These are phyloP conservation scores for Austrofundulus limnaeus DNA, from an alignment of 2,113 vertebrate species.

Conservation along the genomic window DNA sequence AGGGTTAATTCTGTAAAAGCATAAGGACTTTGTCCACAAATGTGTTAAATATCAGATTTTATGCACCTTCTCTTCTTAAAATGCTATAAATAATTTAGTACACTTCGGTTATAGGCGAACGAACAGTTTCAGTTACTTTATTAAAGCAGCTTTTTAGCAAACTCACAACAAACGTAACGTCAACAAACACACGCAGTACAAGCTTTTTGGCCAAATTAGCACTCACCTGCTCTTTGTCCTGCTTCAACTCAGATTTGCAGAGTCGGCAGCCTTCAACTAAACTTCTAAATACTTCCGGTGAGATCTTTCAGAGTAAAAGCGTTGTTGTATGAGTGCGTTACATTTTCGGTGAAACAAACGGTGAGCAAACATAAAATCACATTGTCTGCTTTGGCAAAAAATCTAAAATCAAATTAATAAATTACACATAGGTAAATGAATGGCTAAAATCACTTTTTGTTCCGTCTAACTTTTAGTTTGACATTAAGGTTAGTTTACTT, in stretches of 20 bases:
- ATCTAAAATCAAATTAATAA: too few relatives aligned
- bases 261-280: background rate
- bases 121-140: background rate
- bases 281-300: slow-evolving; percentile 3
- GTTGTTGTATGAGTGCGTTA: rapidly evolving
- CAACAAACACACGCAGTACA: background rate
- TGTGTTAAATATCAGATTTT: too few relatives aligned
- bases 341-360: rapidly evolving
- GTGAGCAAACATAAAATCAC: too few relatives aligned
- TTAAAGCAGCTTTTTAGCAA: background rate
- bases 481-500: background rate
- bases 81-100: too few relatives aligned
- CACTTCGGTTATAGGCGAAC: too few relatives aligned
- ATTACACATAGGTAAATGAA: rapidly evolving
- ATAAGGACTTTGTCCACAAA: too few relatives aligned
- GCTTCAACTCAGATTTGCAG: background rate
- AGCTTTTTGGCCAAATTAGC: background rate
- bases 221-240: slow-evolving; percentile 15
- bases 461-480: background rate
- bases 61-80: too few relatives aligned
- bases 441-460: background rate
- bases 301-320: slow-evolving; percentile 16
- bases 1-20: too few relatives aligned
- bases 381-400: rapidly evolving
- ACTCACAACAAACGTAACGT: background rate